Evolutionary conservation across 2,113 vertebrate genomes (phyloP), one percentile per base, ranked within the genome.

Genomic region (Trochalopteron elliotii): DNA sequence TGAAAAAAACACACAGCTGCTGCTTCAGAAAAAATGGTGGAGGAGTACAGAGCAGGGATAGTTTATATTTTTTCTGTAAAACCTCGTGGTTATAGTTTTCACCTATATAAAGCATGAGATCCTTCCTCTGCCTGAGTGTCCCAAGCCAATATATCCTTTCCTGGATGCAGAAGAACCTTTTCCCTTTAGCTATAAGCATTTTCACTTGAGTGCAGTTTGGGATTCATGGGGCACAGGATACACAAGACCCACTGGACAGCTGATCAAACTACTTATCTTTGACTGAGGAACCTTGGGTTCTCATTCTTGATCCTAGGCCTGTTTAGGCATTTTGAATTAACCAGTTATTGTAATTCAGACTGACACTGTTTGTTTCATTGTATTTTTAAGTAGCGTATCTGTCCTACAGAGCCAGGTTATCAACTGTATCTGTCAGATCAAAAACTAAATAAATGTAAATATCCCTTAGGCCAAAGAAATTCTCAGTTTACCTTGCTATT

Each of bases 361-460:
- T 91, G 70, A 42, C 30, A n/a, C 42, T 83, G 40, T 80, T 87
- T 81, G 17, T 89, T 91, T 75, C 17, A 27, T 13, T 68, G 33
- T 61, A 30, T 64, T 93, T 91, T 84, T 50, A 70, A 89, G 28
- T 67, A 67, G 35, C 14, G 35, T 75, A 50, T 25, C 35, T 93
- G n/a, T 82, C 47, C 28, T 67, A 42, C 69, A 56, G 22, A 87
- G 18, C 27, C 35, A 68, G 37, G 12, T 91, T 65, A 92, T 95
- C 83, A 87, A 83, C 72, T 57, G 14, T 87, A 49, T 70, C 64
- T 88, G 60, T 86, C 64, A 87, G 59, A 45, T 68, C 24, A 86
- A 84, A 93, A 86, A 31, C 39, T 89, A 79, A 94, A 84, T 83
- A 86, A 69, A 83, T 65, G 40, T 57, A 86, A 89, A 60, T 78